Percentiles rank a stretch among this genome's conserved stretches.
Conservation (phyloP, 2,888 invertebrate species). For the Hypercompe scribonia region DNA sequence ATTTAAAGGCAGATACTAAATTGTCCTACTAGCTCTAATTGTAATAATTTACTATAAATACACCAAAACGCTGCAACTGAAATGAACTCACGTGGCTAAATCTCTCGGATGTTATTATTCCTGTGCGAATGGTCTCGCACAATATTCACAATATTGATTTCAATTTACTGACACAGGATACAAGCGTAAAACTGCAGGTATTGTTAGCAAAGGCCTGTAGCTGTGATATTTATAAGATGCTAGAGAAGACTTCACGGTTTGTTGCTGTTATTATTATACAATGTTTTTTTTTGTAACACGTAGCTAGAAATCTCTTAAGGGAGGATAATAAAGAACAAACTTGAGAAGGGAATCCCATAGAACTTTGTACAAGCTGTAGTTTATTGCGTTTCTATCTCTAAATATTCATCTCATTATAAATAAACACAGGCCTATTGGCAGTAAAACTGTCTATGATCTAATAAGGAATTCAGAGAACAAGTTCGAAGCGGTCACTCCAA, state of each 20-base stretch:
- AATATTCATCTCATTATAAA: no score
- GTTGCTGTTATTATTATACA: background rate
- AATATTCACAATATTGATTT: background rate
- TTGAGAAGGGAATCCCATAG: no score
- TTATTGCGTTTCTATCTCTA: no score
- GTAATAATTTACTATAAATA: no score
- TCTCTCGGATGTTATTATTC: background rate
- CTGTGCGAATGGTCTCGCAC: background rate
- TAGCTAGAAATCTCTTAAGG: no score
- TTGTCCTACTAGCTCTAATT: background rate
- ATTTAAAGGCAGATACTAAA: background rate
- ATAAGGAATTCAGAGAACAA: no score
- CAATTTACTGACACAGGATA: conserved; percentile 1
- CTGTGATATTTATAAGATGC: conserved; percentile 2
- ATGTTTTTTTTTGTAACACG: background rate
- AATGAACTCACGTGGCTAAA: background rate
- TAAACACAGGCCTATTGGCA: no score
- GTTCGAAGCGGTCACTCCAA: no score
- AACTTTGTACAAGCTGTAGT: no score
- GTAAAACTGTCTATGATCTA: no score
- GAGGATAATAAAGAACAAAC: no score
- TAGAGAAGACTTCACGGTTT: background rate
- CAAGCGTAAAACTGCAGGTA: background rate
- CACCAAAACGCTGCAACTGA: background rate
- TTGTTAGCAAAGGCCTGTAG: background rate